Percentiles rank a stretch among this genome's conserved stretches.
These are phyloP conservation scores for Clupea harengus DNA, from an alignment of 2,113 vertebrate species.

Conservation along the genomic window DNA sequence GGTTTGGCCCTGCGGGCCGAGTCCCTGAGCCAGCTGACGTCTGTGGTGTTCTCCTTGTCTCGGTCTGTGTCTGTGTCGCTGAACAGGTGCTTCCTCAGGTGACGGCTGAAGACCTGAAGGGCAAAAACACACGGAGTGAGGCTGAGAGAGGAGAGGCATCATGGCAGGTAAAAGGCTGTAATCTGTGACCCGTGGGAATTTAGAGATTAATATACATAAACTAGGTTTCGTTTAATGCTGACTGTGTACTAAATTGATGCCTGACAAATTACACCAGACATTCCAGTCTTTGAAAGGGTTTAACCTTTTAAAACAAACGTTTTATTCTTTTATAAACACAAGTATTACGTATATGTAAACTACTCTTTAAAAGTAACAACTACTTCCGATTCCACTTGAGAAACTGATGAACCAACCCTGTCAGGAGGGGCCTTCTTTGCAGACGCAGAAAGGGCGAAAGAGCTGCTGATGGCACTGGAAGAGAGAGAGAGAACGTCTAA, in stretches of 20 bases:
- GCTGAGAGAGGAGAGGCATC: background rate
- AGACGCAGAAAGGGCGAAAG: slow-evolving; percentile 35
- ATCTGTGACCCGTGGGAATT: background rate
- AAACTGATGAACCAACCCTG: slow-evolving; percentile 37
- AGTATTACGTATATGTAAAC: no score
- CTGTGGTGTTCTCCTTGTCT: slow-evolving; percentile 76
- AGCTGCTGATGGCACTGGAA: slow-evolving; percentile 46
- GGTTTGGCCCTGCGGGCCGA: slow-evolving; percentile 75
- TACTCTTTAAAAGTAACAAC: background rate
- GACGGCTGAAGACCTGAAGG: slow-evolving; percentile 51
- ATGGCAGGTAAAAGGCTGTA: background rate
- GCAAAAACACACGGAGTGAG: background rate
- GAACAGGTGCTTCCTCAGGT: slow-evolving; percentile 79
- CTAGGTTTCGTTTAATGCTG: no score
- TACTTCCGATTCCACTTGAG: background rate
- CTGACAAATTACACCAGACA: no score
- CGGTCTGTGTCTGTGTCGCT: slow-evolving; percentile 88
- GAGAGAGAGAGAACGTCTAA: background rate
- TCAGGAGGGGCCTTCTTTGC: slow-evolving; percentile 44
- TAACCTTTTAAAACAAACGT: no score
- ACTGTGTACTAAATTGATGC: no score
- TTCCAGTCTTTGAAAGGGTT: no score
- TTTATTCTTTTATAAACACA: no score
- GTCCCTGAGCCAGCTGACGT: slow-evolving; percentile 86
- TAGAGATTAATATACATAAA: no score